phyloP scores from a whole-genome alignment of 2,797 vertebrate species.

The Rallus crepitans region DNA sequence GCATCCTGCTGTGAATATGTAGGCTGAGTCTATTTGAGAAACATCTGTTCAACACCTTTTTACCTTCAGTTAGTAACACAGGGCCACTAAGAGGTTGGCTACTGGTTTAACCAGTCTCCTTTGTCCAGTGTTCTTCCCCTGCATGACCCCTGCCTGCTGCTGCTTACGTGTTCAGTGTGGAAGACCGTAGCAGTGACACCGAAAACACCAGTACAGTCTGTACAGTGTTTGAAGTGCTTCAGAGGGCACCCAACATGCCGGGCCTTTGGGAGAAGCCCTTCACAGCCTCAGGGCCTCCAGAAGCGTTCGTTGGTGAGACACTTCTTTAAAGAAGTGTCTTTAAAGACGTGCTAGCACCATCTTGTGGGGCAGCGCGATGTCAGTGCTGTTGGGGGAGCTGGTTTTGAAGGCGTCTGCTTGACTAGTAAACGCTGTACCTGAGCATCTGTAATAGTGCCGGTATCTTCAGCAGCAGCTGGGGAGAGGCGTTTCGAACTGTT shows the following conservation, averaged over 20 bases:
- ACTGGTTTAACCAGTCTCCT: not conserved
- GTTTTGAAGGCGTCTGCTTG: not conserved
- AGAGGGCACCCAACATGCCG: not conserved
- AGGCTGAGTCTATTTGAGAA: not conserved
- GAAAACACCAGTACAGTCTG: not conserved
- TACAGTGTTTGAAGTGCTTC: not conserved
- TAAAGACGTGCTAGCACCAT: not conserved
- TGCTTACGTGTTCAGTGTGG: accelerated
- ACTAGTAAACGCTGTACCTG: accelerated
- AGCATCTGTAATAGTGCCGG: not conserved
- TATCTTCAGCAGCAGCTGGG: accelerated
- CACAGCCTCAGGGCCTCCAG: not conserved
- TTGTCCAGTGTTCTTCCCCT: accelerated
- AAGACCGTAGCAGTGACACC: not conserved
- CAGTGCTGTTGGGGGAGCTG: no score
- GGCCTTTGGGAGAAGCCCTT: not conserved
- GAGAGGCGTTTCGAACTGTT: not conserved
- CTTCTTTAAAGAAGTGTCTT: not conserved
- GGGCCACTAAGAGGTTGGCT: not conserved
- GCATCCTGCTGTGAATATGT: not conserved
- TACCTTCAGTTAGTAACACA: not conserved
- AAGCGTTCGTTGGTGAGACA: not conserved
- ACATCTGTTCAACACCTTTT: not conserved
- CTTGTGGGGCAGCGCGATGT: not conserved
- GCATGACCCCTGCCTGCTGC: accelerated